Percentiles rank a stretch among this genome's conserved stretches.
Evolutionary conservation across 2,113 vertebrate genomes (phyloP).

Genomic region (Neoarius graeffei): DNA sequence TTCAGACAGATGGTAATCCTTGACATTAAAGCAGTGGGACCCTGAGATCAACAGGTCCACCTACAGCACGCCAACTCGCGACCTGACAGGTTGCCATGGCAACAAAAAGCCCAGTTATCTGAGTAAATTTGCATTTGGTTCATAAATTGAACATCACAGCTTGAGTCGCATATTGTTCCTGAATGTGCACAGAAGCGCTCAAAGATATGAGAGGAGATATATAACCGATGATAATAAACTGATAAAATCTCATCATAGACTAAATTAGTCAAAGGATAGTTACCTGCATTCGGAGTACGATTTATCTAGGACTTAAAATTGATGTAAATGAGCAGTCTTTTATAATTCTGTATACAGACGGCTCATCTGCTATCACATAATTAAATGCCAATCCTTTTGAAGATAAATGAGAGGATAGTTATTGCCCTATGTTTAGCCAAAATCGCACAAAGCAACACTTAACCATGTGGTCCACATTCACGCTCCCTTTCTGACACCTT

Average conservation of each 20-base stretch:
- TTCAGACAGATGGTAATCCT: constrained; percentile 33
- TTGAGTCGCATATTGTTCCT: background rate
- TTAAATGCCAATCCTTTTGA: constrained; percentile 1
- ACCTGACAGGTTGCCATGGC: constrained; percentile 81
- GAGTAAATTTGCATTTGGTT: constrained; percentile 45
- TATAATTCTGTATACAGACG: background rate
- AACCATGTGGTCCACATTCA: background rate
- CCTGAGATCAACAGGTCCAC: constrained; percentile 45
- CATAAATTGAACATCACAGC: constrained; percentile 38
- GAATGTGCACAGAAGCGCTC: background rate
- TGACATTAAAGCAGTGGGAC: constrained; percentile 23
- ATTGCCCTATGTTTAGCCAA: background rate
- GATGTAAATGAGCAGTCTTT: background rate
- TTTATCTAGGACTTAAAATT: background rate
- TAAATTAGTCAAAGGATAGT: constrained; percentile 8
- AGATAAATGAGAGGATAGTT: background rate
- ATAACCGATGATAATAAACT: background rate
- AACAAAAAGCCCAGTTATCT: constrained; percentile 78
- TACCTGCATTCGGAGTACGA: background rate
- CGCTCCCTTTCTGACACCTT: background rate
- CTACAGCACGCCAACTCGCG: constrained; percentile 54
- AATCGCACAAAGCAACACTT: background rate
- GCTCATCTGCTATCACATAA: background rate
- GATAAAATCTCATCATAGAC: background rate
- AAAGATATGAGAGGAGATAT: background rate